Evolutionary conservation across 2,888 invertebrate species (phyloP).

Genomic region (Meta bourneti): DNA sequence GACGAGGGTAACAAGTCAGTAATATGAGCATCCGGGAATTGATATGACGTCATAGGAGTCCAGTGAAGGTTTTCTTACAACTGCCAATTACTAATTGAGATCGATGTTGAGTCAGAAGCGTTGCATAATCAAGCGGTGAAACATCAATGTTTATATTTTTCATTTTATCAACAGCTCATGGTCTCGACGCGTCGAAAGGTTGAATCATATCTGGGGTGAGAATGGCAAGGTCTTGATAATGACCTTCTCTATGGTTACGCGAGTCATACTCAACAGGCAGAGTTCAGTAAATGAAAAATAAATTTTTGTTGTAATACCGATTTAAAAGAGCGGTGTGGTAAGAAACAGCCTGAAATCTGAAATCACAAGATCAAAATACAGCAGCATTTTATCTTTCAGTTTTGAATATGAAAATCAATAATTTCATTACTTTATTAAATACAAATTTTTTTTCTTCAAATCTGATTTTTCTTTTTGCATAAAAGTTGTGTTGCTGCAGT

Average conservation of each 20-base stretch:
- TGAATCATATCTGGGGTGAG: not conserved
- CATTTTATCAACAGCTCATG: not conserved
- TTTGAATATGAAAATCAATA: too few relatives aligned
- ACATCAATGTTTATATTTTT: not conserved
- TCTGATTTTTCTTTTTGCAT: too few relatives aligned
- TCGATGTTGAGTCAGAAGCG: constrained; percentile 12
- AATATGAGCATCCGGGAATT: not conserved
- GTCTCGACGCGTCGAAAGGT: not conserved
- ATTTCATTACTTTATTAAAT: too few relatives aligned
- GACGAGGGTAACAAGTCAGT: not conserved
- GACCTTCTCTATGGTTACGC: not conserved
- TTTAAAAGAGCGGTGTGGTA: too few relatives aligned
- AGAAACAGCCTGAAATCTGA: too few relatives aligned
- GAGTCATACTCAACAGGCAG: not conserved
- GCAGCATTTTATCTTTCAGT: too few relatives aligned
- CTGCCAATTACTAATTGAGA: not conserved
- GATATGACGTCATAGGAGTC: constrained; percentile 1
- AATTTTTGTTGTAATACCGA: too few relatives aligned
- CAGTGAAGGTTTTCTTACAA: not conserved
- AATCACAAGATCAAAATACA: too few relatives aligned
- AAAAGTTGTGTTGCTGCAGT: too few relatives aligned
- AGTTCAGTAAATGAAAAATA: too few relatives aligned
- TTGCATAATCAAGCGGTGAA: not conserved
- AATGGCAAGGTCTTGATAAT: not conserved
- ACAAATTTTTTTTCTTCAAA: too few relatives aligned